A percentile compares a stretch with the other conserved stretches of the same genome.
Evolutionary conservation across 2,888 invertebrate genomes (phyloP).

Genomic region (Netelia virgata): DNA sequence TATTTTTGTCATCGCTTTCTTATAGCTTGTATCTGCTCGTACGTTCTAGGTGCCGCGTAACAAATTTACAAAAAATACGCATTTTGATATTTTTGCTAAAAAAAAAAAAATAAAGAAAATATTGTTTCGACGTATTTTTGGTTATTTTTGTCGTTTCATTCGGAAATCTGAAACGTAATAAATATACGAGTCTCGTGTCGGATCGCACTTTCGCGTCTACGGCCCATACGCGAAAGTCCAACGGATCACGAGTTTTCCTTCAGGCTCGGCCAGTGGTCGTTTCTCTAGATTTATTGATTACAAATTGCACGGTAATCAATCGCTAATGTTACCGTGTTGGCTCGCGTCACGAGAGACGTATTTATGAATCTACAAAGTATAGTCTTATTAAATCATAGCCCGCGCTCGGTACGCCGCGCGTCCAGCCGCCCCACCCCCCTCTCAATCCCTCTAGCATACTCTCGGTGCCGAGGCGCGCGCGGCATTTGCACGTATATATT

Average conservation of each 20-base stretch:
- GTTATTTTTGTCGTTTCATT: too few relatives aligned
- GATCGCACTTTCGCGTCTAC: not conserved
- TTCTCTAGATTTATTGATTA: constrained; percentile 79
- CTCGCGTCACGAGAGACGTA: constrained; percentile 70
- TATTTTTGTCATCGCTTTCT: too few relatives aligned
- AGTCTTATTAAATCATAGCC: constrained; percentile 76
- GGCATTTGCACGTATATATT: not conserved
- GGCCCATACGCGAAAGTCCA: too few relatives aligned
- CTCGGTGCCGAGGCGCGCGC: not conserved
- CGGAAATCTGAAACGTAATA: too few relatives aligned
- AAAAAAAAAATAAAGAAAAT: too few relatives aligned
- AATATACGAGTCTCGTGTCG: not conserved
- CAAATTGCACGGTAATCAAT: constrained; percentile 79
- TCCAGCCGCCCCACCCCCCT: not conserved
- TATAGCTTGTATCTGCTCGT: too few relatives aligned
- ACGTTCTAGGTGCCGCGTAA: too few relatives aligned
- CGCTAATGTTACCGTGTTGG: constrained; percentile 75
- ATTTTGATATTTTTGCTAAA: too few relatives aligned
- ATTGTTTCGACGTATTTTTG: too few relatives aligned
- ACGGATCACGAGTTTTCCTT: not conserved
- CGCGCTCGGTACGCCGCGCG: not conserved
- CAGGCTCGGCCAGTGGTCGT: constrained; percentile 68
- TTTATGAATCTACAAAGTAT: constrained; percentile 79
- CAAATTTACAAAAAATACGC: too few relatives aligned
- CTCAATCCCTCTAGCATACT: not conserved